Evolutionary conservation across 1,140 invertebrate genomes (phyloP), one percentile per base, ranked within the genome.

Genomic region (Musca domestica): DNA sequence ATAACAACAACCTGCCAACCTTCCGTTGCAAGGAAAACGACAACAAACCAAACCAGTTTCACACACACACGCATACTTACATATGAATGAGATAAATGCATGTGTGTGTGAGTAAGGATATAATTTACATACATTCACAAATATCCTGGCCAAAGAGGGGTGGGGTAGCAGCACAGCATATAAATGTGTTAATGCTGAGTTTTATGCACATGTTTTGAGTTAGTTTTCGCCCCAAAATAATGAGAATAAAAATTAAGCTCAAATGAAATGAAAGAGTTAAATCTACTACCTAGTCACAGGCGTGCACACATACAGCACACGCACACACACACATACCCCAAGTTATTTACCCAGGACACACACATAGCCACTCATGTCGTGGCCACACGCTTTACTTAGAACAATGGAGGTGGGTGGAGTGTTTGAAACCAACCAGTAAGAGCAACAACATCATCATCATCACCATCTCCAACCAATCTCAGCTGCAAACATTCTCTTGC

Each of bases 221-320:
- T 61, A 34, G 56, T 61, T 61, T 61, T 61, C 56, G 56, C 56
- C 56, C 56, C 56, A 61, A 61, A 61, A 61, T 61, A 61, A 61
- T 20, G 56, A 61, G 56, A 61, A 61, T 61, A 61, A 61, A 23
- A 61, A 61, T 61, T 61, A 61, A 61, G 27, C 56, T 61, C 56
- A 61, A 41, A 61, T 61, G 34, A 61, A 61, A 34, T 61, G 56
- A 61, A 61, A 41, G 56, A 61, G 56, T 61, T 61, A 61, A 34
- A 61, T 34, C 56, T 61, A 19, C 27, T 17, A 61, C 56, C 48
- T 22, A 51, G 34, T 51, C 17, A n/a, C n/a, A 12, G 34, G 12
- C 3, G 20, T 1, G 20, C 17, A 51, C n/a, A 51, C 48, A 20
- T 1, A 51, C 48, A 51, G n/a, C n/a, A 51, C 17, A 17, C n/a